Conservation (phyloP, 2,113 vertebrate genomes). For the Arothron firmamentum region DNA sequence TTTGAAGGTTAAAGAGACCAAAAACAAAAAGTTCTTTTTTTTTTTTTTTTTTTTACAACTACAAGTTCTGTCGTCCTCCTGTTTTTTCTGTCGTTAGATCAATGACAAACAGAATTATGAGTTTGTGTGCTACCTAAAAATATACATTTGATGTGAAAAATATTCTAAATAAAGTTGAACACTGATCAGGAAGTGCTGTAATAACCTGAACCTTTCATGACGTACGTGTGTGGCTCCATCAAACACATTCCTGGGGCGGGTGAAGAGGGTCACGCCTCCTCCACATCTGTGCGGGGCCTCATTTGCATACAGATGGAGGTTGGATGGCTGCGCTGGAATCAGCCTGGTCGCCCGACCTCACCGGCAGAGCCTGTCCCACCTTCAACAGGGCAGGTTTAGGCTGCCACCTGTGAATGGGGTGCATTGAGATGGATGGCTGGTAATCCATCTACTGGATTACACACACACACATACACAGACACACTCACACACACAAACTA, state of each 20-base stretch:
- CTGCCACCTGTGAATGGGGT: slow-evolving; percentile 68
- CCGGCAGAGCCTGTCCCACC: slow-evolving; percentile 51
- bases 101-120: no score
- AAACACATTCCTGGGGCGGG: not conserved
- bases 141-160: no score
- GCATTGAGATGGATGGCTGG: slow-evolving; percentile 55
- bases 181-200: no score
- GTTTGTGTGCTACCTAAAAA: no score
- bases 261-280: slow-evolving; percentile 3
- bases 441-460: slow-evolving; percentile 56
- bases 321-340: slow-evolving; percentile 49
- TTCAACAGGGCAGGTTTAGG: slow-evolving; percentile 60
- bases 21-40: no score
- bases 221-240: no score
- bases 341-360: slow-evolving; percentile 35
- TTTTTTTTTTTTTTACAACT: no score
- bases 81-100: no score
- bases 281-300: slow-evolving; percentile 4
- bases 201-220: no score
- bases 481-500: slow-evolving; percentile 58
- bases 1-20: no score
- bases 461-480: slow-evolving; percentile 53
- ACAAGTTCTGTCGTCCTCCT: no score
- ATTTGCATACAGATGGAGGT: slow-evolving; percentile 71
- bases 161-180: no score